Evolutionary conservation across 1,140 invertebrate species (phyloP), one percentile per base, ranked within the genome.

Genomic region (Calephelis nemesis): DNA sequence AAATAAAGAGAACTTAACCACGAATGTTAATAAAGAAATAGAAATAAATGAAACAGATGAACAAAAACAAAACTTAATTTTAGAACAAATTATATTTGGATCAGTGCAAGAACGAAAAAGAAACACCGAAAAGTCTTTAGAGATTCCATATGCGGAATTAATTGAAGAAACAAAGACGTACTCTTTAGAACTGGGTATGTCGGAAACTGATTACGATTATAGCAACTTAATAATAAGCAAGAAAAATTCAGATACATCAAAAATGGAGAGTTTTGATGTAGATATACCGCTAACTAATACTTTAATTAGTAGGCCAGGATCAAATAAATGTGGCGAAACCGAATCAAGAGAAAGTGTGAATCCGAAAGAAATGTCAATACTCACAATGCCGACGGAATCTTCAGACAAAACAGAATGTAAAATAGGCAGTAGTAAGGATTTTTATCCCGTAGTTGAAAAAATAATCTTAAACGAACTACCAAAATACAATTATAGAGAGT

Each of bases 31-130:
- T 10, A 9, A 62, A 40, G 58, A 9, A 19, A 47, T 47, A 30
- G 6, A 15, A 12, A 0, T 64, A 19, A 39, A 45, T 5, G 47
- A 30, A 47, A 6, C 15, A 1, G 10, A 19, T 11, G 71, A 68
- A 65, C 63, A 78, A 77, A 69, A 70, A 70, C 69, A 75, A 73
- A 72, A 78, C 40, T 72, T 81, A 11, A 69, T 80, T 65, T 63
- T 92, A 30, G 87, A 91, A 75, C 78, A 87, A 79, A 89, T 76
- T 42, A 92, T 92, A 69, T 92, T 92, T 77, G 92, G 92, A 60
- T 92, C 91, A 12, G 87, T 92, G 15, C 86, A 92, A 84, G 80
- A 92, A 70, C 79, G 92, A 63, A 85, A 82, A 65, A 84, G 74
- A 76, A 62, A 47, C 40, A 9, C 60, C n/a, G 72, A 81, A 74